Evolutionary conservation across 1,140 invertebrate genomes (phyloP).

Genomic region (Zeugodacus cucurbitae): DNA sequence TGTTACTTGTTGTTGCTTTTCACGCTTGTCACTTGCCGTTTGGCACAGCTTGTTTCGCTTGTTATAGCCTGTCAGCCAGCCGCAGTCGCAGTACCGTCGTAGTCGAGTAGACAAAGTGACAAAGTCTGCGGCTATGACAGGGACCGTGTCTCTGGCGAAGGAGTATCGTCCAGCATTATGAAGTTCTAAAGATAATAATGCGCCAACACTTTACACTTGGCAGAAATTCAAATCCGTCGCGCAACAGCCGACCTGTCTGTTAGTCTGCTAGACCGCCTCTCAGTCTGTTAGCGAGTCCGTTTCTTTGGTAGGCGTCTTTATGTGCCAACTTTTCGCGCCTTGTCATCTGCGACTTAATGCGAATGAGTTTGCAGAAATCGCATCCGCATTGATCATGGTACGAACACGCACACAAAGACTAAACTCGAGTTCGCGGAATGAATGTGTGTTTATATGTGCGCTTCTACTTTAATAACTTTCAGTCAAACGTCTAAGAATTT

Average conservation of each 20-base stretch:
- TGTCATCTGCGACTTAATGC: conserved; percentile 1
- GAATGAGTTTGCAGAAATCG: conserved; percentile 1
- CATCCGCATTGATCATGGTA: background rate
- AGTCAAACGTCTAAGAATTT: background rate
- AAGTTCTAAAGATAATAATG: conserved; percentile 64
- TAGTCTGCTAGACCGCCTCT: background rate
- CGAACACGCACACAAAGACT: background rate
- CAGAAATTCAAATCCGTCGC: conserved; percentile 58
- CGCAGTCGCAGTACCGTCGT: too few relatives aligned
- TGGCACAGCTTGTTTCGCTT: background rate
- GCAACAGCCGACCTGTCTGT: too few relatives aligned
- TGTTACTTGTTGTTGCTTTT: background rate
- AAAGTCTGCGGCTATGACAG: too few relatives aligned
- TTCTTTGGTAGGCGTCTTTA: background rate
- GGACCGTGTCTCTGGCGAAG: background rate
- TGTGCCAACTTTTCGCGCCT: conserved; percentile 17
- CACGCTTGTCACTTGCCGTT: background rate
- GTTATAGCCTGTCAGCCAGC: background rate
- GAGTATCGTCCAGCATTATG: conserved; percentile 50
- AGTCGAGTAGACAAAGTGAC: background rate
- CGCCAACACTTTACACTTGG: conserved; percentile 62
- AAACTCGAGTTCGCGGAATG: background rate
- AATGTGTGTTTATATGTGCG: background rate
- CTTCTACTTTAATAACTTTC: background rate
- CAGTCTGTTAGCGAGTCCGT: too few relatives aligned